These are phyloP conservation scores for Platalea minor DNA, from an alignment of 2,797 vertebrate species.

Conservation along the genomic window DNA sequence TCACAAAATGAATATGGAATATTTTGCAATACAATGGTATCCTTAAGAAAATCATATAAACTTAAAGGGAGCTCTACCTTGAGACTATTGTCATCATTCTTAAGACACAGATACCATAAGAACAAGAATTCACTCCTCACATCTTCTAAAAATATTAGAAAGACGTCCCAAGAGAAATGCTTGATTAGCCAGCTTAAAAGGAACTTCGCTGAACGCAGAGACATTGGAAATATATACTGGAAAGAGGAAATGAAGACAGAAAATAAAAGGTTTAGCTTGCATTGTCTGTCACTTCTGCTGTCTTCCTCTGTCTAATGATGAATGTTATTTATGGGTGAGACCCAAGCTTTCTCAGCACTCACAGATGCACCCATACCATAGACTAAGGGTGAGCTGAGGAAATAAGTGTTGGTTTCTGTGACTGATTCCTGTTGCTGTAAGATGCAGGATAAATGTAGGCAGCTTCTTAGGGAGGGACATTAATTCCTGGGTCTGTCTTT, in stretches of 20 bases:
- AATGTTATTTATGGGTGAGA: neutral
- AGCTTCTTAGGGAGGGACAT: neutral
- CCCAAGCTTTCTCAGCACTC: neutral
- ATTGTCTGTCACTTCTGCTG: neutral
- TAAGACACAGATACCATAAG: neutral
- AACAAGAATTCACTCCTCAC: neutral
- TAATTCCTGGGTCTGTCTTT: neutral
- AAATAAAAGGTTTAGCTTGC: neutral
- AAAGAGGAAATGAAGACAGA: neutral
- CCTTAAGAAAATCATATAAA: neutral
- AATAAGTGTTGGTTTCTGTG: neutral
- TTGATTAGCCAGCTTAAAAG: neutral
- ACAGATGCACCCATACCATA: neutral
- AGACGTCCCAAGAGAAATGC: neutral
- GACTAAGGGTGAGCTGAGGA: neutral
- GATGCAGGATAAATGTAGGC: neutral
- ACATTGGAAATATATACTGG: neutral
- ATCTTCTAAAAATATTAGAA: neutral
- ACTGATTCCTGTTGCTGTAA: neutral
- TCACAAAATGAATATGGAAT: neutral
- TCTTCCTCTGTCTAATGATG: neutral
- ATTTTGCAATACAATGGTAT: neutral
- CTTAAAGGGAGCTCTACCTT: neutral
- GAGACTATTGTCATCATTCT: neutral
- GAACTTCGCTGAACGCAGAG: accelerated